These are phyloP conservation scores for Brachionus paranguensis DNA, from an alignment of 1,140 invertebrate genomes.

Conservation along the genomic window DNA sequence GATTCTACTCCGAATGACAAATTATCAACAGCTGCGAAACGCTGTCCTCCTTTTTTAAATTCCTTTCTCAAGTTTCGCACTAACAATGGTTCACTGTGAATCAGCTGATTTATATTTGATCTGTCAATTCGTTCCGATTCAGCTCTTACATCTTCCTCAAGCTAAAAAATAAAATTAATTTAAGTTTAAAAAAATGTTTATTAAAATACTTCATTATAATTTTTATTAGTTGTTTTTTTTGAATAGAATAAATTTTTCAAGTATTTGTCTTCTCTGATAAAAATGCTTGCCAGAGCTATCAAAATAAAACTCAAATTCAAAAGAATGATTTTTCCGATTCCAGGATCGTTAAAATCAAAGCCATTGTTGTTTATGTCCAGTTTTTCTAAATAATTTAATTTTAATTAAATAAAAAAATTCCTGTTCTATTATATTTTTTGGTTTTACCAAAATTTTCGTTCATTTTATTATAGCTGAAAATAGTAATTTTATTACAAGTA, in stretches of 20 bases:
- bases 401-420: background rate
- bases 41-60: background rate
- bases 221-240: background rate
- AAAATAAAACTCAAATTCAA: constrained; percentile 58
- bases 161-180: background rate
- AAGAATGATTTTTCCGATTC: constrained; percentile 60
- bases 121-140: constrained; percentile 8
- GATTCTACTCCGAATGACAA: background rate
- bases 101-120: background rate
- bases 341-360: constrained; percentile 16
- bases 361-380: background rate
- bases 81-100: background rate
- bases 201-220: background rate
- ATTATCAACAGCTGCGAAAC: constrained; percentile 47
- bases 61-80: constrained; percentile 6
- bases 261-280: constrained; percentile 60
- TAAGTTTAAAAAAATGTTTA: background rate
- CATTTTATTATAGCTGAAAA: too few species aligned
- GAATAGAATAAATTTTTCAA: constrained; percentile 42
- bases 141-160: constrained; percentile 13
- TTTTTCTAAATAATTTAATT: background rate
- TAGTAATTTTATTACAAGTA: too few species aligned
- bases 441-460: too few species aligned
- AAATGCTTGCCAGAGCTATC: constrained; percentile 58
- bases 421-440: too few species aligned